Evolutionary conservation across 2,113 vertebrate species (phyloP), one percentile per base, ranked within the genome.

Genomic region (Dendrocopos noguchii): DNA sequence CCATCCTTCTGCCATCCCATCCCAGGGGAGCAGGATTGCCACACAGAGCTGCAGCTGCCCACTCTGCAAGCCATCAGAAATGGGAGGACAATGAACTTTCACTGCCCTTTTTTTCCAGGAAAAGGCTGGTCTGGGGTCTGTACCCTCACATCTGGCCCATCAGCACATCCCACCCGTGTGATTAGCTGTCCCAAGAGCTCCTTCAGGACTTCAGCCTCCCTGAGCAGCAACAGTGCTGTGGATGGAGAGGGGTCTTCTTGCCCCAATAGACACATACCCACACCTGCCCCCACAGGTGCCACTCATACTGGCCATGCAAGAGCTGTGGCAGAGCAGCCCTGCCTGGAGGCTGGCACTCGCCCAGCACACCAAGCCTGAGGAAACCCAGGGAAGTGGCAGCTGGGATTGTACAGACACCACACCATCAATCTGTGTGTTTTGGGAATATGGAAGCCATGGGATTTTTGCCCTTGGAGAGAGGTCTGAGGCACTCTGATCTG

Each of bases 131-230:
- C 9, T 84, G 83, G 29, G 88, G 31, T 46, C 42, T 60, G 46
- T 22, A 2, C 60, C 0, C 0, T 75, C 65, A 17, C 5, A 0
- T 66, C 56, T 36, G 74, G 17, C 19, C 18, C 47, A 2, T 2
- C 7, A 4, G 21, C 29, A 19, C 47, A 20, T 34, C 71, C 63
- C 44, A 44, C 15, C 59, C 0, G 0, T 1, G 5, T 56, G 67
- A 20, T 28, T 2, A 0, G 12, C 29, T 28, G 78, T 29, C 34
- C 72, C 11, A 1, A 61, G 79, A 42, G 60, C 34, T 80, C 79
- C 67, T 61, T 4, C 0, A 0, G n/a, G 66, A 13, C 55, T 28
- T 65, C 2, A 0, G 39, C 71, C 33, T 60, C 21, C 56, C 6
- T 3, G 2, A 16, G 20, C 6, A 10, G 67, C 82, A 61, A 64